Conservation (phyloP, 2,888 invertebrate genomes). For the Perithous albicinctus region DNA sequence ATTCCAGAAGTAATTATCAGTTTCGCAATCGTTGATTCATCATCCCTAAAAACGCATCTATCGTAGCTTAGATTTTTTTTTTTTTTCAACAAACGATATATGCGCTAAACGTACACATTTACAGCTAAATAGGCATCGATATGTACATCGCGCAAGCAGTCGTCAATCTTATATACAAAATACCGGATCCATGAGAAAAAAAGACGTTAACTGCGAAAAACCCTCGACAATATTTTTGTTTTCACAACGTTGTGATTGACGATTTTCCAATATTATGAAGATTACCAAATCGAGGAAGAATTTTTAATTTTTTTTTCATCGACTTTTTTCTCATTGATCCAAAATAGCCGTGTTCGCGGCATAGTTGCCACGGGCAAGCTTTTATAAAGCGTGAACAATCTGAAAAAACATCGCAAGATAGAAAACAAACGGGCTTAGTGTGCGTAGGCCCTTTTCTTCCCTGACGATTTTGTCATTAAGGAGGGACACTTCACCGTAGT, state of each 20-base stretch:
- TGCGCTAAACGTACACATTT: slow-evolving; percentile 54
- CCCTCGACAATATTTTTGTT: too few species aligned
- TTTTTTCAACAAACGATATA: slow-evolving; percentile 18
- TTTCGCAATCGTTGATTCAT: background rate
- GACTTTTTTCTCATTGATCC: background rate
- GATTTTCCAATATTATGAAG: background rate
- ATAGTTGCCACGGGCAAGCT: slow-evolving; percentile 26
- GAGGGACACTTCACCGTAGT: too few species aligned
- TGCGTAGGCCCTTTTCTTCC: background rate
- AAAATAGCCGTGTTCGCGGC: slow-evolving; percentile 25
- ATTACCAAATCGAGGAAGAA: background rate
- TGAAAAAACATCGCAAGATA: slow-evolving; percentile 31
- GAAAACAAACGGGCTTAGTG: slow-evolving; percentile 18
- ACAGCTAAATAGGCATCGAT: slow-evolving; percentile 68
- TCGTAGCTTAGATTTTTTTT: slow-evolving; percentile 20
- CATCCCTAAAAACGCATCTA: slow-evolving; percentile 12
- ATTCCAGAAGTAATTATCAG: slow-evolving; percentile 8
- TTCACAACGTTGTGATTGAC: background rate
- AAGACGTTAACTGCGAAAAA: slow-evolving; percentile 18
- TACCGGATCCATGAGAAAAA: slow-evolving; percentile 29
- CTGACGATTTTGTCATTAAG: slow-evolving; percentile 4
- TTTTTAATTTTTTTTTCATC: background rate
- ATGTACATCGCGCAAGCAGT: slow-evolving; percentile 67
- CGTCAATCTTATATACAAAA: slow-evolving; percentile 66
- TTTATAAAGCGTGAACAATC: slow-evolving; percentile 49